These are phyloP conservation scores for Plutella xylostella DNA, from an alignment of 2,888 invertebrate genomes.

Conservation along the genomic window DNA sequence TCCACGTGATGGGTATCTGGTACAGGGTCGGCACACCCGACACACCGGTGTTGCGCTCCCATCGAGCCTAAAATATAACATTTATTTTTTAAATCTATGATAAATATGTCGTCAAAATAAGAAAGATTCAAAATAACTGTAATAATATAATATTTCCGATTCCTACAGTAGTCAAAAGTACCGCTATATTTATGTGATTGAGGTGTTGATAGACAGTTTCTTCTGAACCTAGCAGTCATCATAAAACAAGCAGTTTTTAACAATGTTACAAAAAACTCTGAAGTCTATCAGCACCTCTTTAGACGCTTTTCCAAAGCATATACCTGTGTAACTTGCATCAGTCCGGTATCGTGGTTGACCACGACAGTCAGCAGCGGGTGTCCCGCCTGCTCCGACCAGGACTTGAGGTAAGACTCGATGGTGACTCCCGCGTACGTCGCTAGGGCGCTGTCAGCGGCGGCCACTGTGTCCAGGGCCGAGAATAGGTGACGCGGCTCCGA, in stretches of 20 bases:
- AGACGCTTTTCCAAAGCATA: no score
- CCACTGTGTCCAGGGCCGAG: constrained; percentile 48
- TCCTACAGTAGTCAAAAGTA: no score
- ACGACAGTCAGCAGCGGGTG: constrained; percentile 69
- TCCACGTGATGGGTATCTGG: constrained; percentile 58
- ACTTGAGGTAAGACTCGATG: constrained; percentile 56
- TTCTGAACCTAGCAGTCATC: no score
- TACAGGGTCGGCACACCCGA: constrained; percentile 32
- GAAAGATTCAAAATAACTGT: no score
- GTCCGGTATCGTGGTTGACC: constrained; percentile 44
- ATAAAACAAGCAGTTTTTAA: no score
- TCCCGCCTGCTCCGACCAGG: constrained; percentile 73
- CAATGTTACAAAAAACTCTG: no score
- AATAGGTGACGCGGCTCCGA: constrained; percentile 66
- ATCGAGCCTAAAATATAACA: constrained; percentile 34
- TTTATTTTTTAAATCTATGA: not conserved
- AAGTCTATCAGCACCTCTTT: no score
- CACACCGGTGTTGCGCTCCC: constrained; percentile 36
- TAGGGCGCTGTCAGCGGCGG: constrained; percentile 33
- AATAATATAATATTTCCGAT: no score
- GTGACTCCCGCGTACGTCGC: constrained; percentile 35
- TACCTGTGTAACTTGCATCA: constrained; percentile 53
- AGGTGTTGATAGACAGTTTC: no score
- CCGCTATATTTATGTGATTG: no score
- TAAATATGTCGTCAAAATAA: no score